Conservation (phyloP, 2,888 invertebrate genomes). For the Perithous albicinctus region DNA sequence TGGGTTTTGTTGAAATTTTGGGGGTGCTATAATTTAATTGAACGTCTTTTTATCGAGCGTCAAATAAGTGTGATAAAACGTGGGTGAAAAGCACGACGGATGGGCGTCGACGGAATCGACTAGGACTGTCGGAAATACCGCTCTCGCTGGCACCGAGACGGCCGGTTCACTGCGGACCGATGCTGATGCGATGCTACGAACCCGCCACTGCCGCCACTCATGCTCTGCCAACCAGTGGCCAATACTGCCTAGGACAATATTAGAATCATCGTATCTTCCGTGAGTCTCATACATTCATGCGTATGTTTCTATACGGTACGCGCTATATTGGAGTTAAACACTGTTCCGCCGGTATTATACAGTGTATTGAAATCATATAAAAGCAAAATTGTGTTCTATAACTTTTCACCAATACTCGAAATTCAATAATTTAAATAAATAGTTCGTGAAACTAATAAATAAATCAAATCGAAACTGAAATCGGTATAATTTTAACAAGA, state of each 20-base stretch:
- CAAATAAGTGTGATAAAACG: slow-evolving; percentile 7
- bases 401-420: neutral
- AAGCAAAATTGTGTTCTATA: neutral
- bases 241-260: slow-evolving; percentile 82
- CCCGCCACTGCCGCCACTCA: slow-evolving; percentile 71
- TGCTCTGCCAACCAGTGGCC: slow-evolving; percentile 73
- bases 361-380: neutral
- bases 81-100: slow-evolving; percentile 22
- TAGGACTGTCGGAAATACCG: slow-evolving; percentile 63
- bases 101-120: slow-evolving; percentile 42
- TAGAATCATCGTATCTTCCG: slow-evolving; percentile 76
- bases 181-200: slow-evolving; percentile 47
- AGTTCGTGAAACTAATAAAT: too few relatives aligned
- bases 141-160: slow-evolving; percentile 75
- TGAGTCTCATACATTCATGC: neutral
- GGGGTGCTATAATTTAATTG: neutral
- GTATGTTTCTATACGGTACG: neutral
- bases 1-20: neutral
- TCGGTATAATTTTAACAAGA: too few relatives aligned
- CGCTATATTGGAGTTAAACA: neutral
- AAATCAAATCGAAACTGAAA: too few relatives aligned
- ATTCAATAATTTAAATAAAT: too few relatives aligned
- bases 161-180: slow-evolving; percentile 76
- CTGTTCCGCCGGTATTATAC: neutral
- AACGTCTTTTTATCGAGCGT: neutral